phyloP scores from a whole-genome alignment of 2,888 invertebrate genomes.

The Drosophila pseudotakahashii region DNA sequence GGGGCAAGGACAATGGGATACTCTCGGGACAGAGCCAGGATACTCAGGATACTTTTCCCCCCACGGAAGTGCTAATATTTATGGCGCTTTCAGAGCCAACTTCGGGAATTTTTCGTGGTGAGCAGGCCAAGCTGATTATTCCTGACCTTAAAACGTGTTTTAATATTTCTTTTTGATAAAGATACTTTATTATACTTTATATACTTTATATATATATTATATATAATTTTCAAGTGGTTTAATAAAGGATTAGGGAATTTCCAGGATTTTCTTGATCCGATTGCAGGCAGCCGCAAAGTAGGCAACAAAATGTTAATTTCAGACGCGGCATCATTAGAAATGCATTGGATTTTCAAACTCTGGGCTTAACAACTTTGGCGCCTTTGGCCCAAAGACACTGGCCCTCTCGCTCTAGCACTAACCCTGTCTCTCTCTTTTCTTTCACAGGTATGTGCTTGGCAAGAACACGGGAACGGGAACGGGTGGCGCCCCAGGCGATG shows the following conservation, averaged over 20 bases:
- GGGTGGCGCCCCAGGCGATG: conserved; percentile 64
- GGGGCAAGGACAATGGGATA: conserved; percentile 16
- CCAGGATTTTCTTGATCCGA: background rate
- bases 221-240: no score
- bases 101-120: background rate
- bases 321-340: conserved; percentile 53
- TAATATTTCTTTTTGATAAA: no score
- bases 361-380: conserved; percentile 25
- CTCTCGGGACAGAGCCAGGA: conserved; percentile 5
- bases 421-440: background rate
- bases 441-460: conserved; percentile 64
- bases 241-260: background rate
- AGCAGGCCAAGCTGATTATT: background rate
- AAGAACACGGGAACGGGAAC: conserved; percentile 55
- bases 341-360: conserved; percentile 60
- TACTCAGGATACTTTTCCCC: conserved; percentile 13
- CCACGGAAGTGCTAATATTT: conserved; percentile 17
- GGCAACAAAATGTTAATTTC: conserved; percentile 55
- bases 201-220: no score
- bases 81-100: no score
- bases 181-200: no score
- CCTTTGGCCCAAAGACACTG: conserved; percentile 1
- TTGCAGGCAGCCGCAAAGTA: conserved; percentile 42
- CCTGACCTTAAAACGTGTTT: background rate
- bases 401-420: background rate